Evolutionary conservation across 2,888 invertebrate genomes (phyloP), one percentile per base, ranked within the genome.

Genomic region (Thalpophila matura): DNA sequence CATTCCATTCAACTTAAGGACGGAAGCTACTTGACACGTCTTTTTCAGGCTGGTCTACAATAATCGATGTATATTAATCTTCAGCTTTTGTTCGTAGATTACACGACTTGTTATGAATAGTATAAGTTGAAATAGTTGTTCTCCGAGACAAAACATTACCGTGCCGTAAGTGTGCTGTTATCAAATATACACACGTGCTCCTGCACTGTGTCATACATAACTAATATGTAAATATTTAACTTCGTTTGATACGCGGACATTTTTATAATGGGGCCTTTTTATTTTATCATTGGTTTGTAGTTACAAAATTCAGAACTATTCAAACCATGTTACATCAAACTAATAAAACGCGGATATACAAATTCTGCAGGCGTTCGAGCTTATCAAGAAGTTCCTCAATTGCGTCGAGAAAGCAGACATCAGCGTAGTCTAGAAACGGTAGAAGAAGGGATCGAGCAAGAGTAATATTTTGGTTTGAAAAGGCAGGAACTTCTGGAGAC

Each of bases 181-280:
- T 53, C 31, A 26, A 27, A 27, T n/a, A n/a, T 26, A 0, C n/a
- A 26, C n/a, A 9, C 22, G 33, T 37, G 40, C 33, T 31, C 22
- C 31, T 51, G 22, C 4, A 4, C 16, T 50, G n/a, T 16, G 14
- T 37, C 18, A 33, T 9, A 50, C 18, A 42, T 24, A 1, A 40
- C 12, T 10, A 24, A 6, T 24, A 12, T 33, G 20, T 55, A 38
- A 47, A 24, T 29, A 54, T 45, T 54, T 43, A n/a, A 51, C 5
- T 51, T 27, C n/a, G 3, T 12, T 38, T 29, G 27, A 29, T 29
- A 29, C 4, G n/a, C 0, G 3, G 6, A 49, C 2, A 50, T 40
- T 20, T n/a, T 51, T 14, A 29, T 12, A 31, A 24, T n/a, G 4
- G 3, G 20, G 2, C n/a, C 31, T 18, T 24, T 40, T 40, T 29